These are phyloP conservation scores for Hyles euphorbiae DNA, from an alignment of 1,140 invertebrate genomes.

Conservation along the genomic window DNA sequence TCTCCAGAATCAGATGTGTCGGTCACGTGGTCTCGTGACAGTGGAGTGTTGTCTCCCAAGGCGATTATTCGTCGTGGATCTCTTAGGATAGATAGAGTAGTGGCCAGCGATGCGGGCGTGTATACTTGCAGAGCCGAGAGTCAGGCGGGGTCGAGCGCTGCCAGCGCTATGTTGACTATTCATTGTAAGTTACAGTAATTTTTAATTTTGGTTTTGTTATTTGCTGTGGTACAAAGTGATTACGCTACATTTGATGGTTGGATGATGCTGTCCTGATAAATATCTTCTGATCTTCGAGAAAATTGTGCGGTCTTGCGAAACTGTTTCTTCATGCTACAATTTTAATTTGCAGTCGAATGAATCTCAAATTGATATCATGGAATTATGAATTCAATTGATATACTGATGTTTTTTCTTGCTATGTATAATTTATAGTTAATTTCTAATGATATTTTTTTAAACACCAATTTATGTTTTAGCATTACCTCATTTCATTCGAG, in stretches of 20 bases:
- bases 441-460: constrained; percentile 1
- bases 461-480: constrained; percentile 75
- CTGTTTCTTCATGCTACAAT: too few relatives aligned
- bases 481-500: constrained; percentile 90
- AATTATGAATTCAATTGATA: too few relatives aligned
- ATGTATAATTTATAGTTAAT: background rate
- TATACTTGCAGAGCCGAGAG: constrained; percentile 73
- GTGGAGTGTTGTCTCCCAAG: constrained; percentile 56
- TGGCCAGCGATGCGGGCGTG: constrained; percentile 58
- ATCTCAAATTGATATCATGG: too few relatives aligned
- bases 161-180: constrained; percentile 63
- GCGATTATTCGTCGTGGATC: constrained; percentile 63
- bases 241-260: too few relatives aligned
- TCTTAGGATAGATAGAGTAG: constrained; percentile 63
- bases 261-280: too few relatives aligned
- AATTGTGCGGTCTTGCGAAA: too few relatives aligned
- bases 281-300: too few relatives aligned
- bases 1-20: constrained; percentile 66
- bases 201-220: too few relatives aligned
- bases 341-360: too few relatives aligned
- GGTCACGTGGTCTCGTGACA: constrained; percentile 62
- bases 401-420: too few relatives aligned
- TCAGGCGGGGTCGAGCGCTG: constrained; percentile 63
- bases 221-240: too few relatives aligned
- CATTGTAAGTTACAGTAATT: constrained; percentile 65